These are phyloP conservation scores for Masnerella sp. DNA, from an alignment of 2,888 invertebrate species.

Conservation along the genomic window DNA sequence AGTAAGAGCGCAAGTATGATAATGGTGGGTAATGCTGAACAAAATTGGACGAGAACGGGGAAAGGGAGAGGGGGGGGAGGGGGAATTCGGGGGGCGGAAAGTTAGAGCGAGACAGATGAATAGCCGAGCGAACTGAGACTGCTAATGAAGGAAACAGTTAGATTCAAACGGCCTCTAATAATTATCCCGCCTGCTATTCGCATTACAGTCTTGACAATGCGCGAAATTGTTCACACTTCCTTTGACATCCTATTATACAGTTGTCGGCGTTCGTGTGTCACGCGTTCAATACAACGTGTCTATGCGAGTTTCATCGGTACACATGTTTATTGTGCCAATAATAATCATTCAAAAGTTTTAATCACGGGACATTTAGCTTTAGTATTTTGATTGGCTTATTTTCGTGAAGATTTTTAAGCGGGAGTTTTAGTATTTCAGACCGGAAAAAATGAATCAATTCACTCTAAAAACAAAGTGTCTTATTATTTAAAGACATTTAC, in stretches of 20 bases:
- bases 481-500: no score
- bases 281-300: constrained; percentile 52
- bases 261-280: constrained; percentile 55
- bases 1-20: constrained; percentile 78
- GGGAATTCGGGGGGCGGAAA: constrained; percentile 48
- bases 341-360: constrained; percentile 47
- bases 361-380: constrained; percentile 7
- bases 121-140: constrained; percentile 74
- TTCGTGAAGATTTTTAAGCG: no score
- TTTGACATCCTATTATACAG: constrained; percentile 68
- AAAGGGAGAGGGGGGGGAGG: constrained; percentile 9
- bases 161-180: constrained; percentile 78
- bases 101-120: constrained; percentile 60
- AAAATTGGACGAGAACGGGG: constrained; percentile 66
- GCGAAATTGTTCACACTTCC: constrained; percentile 78
- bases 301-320: constrained; percentile 42
- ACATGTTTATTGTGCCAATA: constrained; percentile 48
- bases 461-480: no score
- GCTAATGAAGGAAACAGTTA: constrained; percentile 78
- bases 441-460: no score
- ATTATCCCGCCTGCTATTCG: constrained; percentile 75
- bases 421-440: neutral
- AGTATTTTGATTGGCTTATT: neutral
- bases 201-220: constrained; percentile 75
- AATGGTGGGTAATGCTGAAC: constrained; percentile 77